phyloP scores from a whole-genome alignment of 2,888 invertebrate species.

The Ceraclea dissimilis region DNA sequence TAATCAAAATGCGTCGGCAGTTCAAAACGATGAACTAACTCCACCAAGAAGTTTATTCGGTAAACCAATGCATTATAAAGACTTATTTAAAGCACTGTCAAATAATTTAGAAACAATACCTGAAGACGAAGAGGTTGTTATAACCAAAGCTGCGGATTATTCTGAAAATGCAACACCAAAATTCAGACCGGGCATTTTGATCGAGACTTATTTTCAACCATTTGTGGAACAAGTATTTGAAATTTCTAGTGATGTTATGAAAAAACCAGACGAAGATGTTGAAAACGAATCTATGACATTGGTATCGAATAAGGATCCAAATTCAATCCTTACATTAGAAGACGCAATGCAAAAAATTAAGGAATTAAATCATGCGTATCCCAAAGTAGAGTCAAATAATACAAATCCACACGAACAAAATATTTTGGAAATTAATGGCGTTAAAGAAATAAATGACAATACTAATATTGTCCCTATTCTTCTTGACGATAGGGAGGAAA shows the following conservation, averaged over 20 bases:
- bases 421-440: too few relatives aligned
- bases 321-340: too few relatives aligned
- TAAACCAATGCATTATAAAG: background rate
- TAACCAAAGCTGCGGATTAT: background rate
- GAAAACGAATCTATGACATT: too few relatives aligned
- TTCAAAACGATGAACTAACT: background rate
- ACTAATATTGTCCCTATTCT: too few relatives aligned
- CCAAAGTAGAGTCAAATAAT: too few relatives aligned
- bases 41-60: background rate
- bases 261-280: too few relatives aligned
- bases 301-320: too few relatives aligned
- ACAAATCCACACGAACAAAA: too few relatives aligned
- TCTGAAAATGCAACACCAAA: background rate
- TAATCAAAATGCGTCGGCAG: background rate
- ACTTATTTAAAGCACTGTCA: background rate
- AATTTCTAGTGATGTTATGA: too few relatives aligned
- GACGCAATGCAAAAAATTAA: background rate
- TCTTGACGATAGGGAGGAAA: too few relatives aligned
- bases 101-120: background rate
- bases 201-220: background rate
- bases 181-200: background rate
- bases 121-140: background rate
- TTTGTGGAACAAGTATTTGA: background rate
- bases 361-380: background rate
- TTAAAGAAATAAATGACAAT: too few relatives aligned